Evolutionary conservation across 2,113 vertebrate species (phyloP), one percentile per base, ranked within the genome.

Genomic region (Addax nasomaculatus): DNA sequence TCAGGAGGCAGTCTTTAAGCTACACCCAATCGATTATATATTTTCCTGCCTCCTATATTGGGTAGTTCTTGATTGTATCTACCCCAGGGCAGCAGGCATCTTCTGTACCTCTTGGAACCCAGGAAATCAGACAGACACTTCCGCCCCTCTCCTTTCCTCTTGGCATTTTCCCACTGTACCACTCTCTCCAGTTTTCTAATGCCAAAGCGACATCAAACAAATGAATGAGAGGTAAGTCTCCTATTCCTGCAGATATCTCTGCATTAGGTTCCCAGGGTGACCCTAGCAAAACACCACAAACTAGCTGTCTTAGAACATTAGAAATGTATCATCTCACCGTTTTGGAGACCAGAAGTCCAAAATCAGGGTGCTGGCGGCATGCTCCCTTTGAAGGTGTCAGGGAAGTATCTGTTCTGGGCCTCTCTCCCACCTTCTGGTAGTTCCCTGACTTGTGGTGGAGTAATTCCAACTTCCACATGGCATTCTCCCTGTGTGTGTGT

Each of bases 11-110:
- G 23, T 36, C 14, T 85, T 49, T 49, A 67, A 16, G n/a, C 8
- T 23, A 6, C 0, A 14, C 19, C 2, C 10, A 60, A 13, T 8
- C 2, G n/a, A 51, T 4, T 15, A 4, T 57, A 1, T 4, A 8
- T 83, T 33, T 88, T 85, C 67, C 81, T 45, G 36, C 29, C 25
- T 51, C 36, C 17, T 45, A 19, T 5, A 29, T 0, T 8, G 11
- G 25, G 16, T 33, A 8, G 19, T 64, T 91, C 86, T 79, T 19
- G 49, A 57, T 47, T 2, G 10, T 51, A 39, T 76, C 29, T 73
- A 3, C 12, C 2, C 29, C 62, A 62, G 51, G 17, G 51, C 39
- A 9, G 78, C 5, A 57, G 62, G 21, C 29, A 84, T n/a, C 36
- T 36, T 83, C 39, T 43, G 39, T 21, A 30, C 13, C 17, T 84